These are phyloP conservation scores for Cenopis cana DNA, from an alignment of 2,888 invertebrate genomes.

Conservation along the genomic window DNA sequence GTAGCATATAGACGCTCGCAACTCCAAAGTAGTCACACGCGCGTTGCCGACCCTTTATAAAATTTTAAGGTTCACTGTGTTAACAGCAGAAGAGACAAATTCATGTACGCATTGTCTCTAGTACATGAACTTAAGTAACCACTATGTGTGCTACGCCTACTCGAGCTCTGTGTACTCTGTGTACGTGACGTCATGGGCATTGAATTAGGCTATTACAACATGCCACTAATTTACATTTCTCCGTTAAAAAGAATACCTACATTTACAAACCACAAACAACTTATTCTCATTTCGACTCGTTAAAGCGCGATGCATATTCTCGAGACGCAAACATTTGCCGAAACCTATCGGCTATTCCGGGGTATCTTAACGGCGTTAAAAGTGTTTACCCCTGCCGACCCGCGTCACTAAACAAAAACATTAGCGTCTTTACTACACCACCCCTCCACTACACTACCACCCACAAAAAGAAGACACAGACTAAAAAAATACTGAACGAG, in stretches of 20 bases:
- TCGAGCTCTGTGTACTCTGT: no score
- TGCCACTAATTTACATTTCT: no score
- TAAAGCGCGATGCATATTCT: slow-evolving; percentile 35
- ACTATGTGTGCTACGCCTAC: no score
- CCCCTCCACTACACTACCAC: slow-evolving; percentile 16
- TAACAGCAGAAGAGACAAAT: no score
- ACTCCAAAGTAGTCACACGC: no score
- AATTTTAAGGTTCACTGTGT: no score
- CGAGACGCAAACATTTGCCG: slow-evolving; percentile 26
- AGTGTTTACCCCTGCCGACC: slow-evolving; percentile 46
- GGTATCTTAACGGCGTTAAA: slow-evolving; percentile 43
- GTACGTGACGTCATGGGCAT: no score
- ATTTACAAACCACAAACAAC: slow-evolving; percentile 22
- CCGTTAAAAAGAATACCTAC: background rate
- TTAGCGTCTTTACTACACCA: slow-evolving; percentile 42
- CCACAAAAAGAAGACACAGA: slow-evolving; percentile 29
- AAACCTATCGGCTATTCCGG: slow-evolving; percentile 32
- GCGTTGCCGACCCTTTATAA: no score
- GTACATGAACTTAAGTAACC: no score
- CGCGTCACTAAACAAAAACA: slow-evolving; percentile 47
- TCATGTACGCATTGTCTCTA: no score
- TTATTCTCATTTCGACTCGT: slow-evolving; percentile 10
- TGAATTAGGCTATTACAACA: no score
- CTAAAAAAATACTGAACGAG: slow-evolving; percentile 6
- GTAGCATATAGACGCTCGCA: no score